phyloP scores from a whole-genome alignment of 2,888 invertebrate species.

The Pandemis corylana region DNA sequence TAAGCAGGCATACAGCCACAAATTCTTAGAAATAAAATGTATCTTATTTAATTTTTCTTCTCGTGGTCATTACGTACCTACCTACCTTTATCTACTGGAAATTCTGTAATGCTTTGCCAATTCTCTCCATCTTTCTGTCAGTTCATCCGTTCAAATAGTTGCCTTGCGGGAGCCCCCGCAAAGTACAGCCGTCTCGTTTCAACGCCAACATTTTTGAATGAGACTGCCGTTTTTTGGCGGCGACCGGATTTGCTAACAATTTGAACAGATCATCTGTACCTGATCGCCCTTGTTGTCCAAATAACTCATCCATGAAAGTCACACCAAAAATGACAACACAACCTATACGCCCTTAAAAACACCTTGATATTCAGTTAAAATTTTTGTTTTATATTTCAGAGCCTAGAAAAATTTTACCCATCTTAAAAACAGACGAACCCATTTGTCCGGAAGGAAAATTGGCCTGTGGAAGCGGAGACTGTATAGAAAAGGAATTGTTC shows the following conservation, averaged over 20 bases:
- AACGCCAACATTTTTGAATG: no score
- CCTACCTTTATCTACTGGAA: conserved; percentile 52
- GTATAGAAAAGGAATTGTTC: conserved; percentile 95
- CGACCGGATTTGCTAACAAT: no score
- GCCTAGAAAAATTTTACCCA: conserved; percentile 94
- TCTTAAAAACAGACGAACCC: conserved; percentile 96
- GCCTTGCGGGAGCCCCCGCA: no score
- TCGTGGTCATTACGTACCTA: conserved; percentile 56
- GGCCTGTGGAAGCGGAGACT: conserved; percentile 96
- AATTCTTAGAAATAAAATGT: conserved; percentile 43
- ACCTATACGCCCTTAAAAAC: neutral
- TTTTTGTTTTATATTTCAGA: conserved; percentile 84
- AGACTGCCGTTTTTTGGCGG: no score
- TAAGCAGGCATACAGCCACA: conserved; percentile 47
- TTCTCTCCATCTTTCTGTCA: conserved; percentile 44
- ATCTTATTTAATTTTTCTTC: conserved; percentile 44
- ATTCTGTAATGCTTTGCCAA: conserved; percentile 47
- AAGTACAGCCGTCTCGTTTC: no score
- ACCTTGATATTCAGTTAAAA: neutral
- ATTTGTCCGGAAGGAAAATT: conserved; percentile 95
- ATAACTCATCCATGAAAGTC: conserved; percentile 53
- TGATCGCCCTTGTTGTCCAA: conserved; percentile 29
- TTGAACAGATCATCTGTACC: conserved; percentile 18
- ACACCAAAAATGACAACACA: conserved; percentile 54
- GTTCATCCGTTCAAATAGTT: no score